Evolutionary conservation across 2,888 invertebrate species (phyloP).

Genomic region (Timandra comae): DNA sequence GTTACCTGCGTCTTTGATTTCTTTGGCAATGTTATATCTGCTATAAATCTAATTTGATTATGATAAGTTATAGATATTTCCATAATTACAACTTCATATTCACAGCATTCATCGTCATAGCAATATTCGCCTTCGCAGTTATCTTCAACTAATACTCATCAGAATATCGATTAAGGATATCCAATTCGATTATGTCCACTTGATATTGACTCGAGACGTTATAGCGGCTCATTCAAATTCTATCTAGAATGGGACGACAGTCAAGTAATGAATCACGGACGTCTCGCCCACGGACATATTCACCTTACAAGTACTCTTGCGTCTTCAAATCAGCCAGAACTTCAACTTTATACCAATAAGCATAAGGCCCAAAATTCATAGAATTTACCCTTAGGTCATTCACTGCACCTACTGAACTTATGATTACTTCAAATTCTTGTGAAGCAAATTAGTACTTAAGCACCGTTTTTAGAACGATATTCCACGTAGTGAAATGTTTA

Average conservation of each 20-base stretch:
- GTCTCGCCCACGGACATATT: slow-evolving; percentile 59
- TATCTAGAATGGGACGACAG: slow-evolving; percentile 34
- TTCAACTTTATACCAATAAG: slow-evolving; percentile 30
- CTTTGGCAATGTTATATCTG: too few species aligned
- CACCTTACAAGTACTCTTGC: slow-evolving; percentile 47
- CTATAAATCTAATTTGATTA: too few species aligned
- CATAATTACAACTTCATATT: too few species aligned
- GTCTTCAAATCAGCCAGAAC: slow-evolving; percentile 15
- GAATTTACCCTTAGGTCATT: slow-evolving; percentile 40
- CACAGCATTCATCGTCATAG: too few species aligned
- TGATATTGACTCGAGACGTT: background rate
- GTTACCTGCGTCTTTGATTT: too few species aligned
- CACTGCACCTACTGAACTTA: slow-evolving; percentile 41
- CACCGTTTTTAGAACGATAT: slow-evolving; percentile 8
- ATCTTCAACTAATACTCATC: too few species aligned
- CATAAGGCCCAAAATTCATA: slow-evolving; percentile 30
- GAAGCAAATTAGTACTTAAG: slow-evolving; percentile 23
- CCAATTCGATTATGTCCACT: too few species aligned
- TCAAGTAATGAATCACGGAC: slow-evolving; percentile 58
- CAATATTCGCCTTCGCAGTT: too few species aligned
- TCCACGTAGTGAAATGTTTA: slow-evolving; percentile 5
- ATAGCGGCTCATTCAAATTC: background rate
- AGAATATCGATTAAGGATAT: too few species aligned
- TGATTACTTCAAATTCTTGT: slow-evolving; percentile 27
- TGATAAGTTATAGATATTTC: too few species aligned